phyloP scores from a whole-genome alignment of 1,140 invertebrate genomes.

The Diuraphis noxia region DNA sequence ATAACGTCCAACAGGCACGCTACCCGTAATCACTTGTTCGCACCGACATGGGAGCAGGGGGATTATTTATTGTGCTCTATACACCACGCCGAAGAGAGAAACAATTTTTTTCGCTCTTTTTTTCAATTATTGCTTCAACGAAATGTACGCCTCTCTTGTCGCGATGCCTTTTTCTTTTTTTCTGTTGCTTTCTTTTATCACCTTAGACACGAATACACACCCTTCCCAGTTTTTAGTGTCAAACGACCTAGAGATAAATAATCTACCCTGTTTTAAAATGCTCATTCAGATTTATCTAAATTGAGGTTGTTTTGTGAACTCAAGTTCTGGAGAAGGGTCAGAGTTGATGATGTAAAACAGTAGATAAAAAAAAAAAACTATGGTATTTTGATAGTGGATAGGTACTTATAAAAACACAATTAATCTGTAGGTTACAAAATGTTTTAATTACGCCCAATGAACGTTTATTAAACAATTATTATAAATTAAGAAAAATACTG shows the following conservation, averaged over 20 bases:
- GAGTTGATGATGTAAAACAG: background rate
- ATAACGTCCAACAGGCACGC: conserved; percentile 52
- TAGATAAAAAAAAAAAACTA: background rate
- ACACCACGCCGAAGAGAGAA: background rate
- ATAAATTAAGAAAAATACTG: background rate
- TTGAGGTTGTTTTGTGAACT: conserved; percentile 25
- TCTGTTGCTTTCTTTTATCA: conserved; percentile 37
- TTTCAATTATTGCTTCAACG: conserved; percentile 46
- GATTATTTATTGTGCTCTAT: conserved; percentile 42
- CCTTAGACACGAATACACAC: conserved; percentile 45
- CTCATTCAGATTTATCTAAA: conserved; percentile 46
- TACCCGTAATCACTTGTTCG: conserved; percentile 50
- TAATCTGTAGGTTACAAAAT: background rate
- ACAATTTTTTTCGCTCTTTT: conserved; percentile 34
- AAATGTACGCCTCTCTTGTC: conserved; percentile 45
- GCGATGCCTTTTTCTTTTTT: conserved; percentile 8
- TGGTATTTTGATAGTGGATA: background rate
- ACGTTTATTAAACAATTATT: background rate
- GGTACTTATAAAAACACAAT: background rate
- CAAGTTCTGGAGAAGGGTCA: background rate
- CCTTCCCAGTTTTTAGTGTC: conserved; percentile 14
- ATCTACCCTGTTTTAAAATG: conserved; percentile 46
- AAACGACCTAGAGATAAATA: conserved; percentile 46
- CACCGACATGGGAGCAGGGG: background rate
- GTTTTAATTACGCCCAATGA: background rate